A percentile compares a stretch with the other conserved stretches of the same genome.
phyloP scores from a whole-genome alignment of 2,797 vertebrate genomes.

The Alca torda region DNA sequence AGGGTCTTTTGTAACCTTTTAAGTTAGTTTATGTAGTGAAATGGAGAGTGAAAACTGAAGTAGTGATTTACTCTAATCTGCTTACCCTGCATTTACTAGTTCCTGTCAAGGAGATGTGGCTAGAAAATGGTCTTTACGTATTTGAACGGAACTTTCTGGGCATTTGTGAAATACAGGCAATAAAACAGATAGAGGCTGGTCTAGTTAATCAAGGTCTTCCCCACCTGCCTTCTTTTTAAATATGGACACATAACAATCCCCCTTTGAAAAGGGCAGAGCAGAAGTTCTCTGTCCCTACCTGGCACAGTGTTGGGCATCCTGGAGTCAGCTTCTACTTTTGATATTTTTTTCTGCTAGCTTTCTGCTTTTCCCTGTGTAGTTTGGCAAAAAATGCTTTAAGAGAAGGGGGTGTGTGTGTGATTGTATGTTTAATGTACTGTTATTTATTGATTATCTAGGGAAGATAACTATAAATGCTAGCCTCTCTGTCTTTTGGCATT shows the following conservation, averaged over 20 bases:
- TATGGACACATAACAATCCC: not conserved
- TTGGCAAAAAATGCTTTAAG: not conserved
- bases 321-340: not conserved
- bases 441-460: not conserved
- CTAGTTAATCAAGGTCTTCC: not conserved
- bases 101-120: not conserved
- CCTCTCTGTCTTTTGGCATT: not conserved
- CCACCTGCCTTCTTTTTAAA: not conserved
- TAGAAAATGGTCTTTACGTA: not conserved
- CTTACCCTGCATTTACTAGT: not conserved
- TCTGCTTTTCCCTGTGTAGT: not conserved
- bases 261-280: not conserved
- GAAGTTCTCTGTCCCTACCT: not conserved
- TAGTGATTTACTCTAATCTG: not conserved
- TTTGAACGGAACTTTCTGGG: not conserved
- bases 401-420: not conserved
- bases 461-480: not conserved
- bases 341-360: not conserved
- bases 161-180: not conserved
- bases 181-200: not conserved
- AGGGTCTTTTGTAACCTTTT: not conserved
- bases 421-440: not conserved
- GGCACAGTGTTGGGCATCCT: not conserved
- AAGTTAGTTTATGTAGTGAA: not conserved
- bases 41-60: not conserved